Conservation (phyloP, 53 echinoderm and acorn worm genomes). For the Astropecten irregularis region DNA sequence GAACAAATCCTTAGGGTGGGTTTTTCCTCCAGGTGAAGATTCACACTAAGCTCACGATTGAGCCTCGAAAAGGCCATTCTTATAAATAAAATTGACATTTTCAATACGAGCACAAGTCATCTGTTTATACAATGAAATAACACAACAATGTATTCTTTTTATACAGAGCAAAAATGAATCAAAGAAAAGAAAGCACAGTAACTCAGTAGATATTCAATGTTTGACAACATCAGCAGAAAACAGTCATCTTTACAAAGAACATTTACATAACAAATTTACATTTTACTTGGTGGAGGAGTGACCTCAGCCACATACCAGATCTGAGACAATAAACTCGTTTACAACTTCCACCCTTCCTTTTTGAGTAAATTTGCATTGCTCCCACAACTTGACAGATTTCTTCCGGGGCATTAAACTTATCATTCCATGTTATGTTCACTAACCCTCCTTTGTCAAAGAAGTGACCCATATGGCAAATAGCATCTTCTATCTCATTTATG, state of each 20-base stretch:
- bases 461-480: not conserved
- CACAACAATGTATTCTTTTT: too few species aligned
- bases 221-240: not conserved
- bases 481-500: not conserved
- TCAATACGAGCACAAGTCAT: too few species aligned
- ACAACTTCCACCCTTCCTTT: constrained; percentile 6
- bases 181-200: not conserved
- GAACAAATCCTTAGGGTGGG: too few species aligned
- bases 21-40: too few species aligned
- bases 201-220: not conserved
- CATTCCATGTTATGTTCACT: not conserved
- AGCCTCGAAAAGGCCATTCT: too few species aligned
- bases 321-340: not conserved
- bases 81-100: too few species aligned
- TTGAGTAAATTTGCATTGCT: not conserved
- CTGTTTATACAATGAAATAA: too few species aligned
- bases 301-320: too few species aligned
- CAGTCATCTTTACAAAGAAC: too few species aligned
- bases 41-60: too few species aligned
- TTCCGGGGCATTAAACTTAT: not conserved
- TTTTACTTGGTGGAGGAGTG: not conserved
- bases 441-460: not conserved
- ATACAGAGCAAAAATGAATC: too few species aligned
- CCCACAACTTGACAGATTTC: not conserved
- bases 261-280: too few species aligned